Evolutionary conservation across 2,113 vertebrate species (phyloP), one percentile per base, ranked within the genome.

Genomic region (Brachypodius melanocephalos): DNA sequence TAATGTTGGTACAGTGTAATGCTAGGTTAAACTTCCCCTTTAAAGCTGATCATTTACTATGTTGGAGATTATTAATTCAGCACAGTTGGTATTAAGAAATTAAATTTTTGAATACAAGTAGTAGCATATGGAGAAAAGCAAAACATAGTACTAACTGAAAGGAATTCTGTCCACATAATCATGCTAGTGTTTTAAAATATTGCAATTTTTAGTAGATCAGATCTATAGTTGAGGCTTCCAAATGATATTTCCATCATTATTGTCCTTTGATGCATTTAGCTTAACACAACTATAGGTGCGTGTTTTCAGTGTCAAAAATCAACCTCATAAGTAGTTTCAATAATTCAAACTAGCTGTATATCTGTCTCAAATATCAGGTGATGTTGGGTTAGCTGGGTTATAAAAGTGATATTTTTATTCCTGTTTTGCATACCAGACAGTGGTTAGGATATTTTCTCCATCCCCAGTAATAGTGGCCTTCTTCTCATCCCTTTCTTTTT

Each of bases 11-110:
- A 20, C 13, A 28, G 61, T 77, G 69, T 58, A 86, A 54, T 63
- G 43, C 46, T 75, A 83, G 90, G 77, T 89, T 96, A 89, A 89
- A 83, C 42, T 54, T 91, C 65, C 68, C 45, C 68, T 84, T 94
- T 77, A 61, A 76, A 89, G 49, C 72, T 83, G 71, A 65, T 66
- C 77, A 61, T 77, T 38, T 79, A 71, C 15, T 68, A 17, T 74
- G 51, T 49, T 61, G 43, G 74, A 59, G 58, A 63, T 69, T 68
- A 82, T 75, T 92, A 85, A 79, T 91, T 94, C 68, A 78, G 43
- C 62, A 86, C 46, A 43, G 65, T 93, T 90, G 78, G 42, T 95
- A 79, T 89, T 84, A 86, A 84, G 69, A 91, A 84, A 72, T 84
- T 55, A 51, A 29, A 66, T 81, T 95, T 90, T 90, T 83, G 54